Percentiles rank a stretch among this genome's conserved stretches.
Evolutionary conservation across 2,888 invertebrate genomes (phyloP).

Genomic region (Drepana falcataria): DNA sequence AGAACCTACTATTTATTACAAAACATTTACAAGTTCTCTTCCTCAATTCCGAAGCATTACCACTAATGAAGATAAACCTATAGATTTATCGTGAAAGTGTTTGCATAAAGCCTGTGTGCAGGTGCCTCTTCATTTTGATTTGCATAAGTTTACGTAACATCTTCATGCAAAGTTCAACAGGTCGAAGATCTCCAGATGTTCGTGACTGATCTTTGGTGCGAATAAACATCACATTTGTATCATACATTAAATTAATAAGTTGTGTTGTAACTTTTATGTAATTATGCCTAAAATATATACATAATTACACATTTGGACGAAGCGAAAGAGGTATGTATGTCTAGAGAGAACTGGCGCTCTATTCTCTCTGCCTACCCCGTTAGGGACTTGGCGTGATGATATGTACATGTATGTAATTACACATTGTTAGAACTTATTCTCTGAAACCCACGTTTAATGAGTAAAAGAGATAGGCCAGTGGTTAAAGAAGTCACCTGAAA

Average conservation of each 20-base stretch:
- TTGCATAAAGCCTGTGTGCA: constrained; percentile 47
- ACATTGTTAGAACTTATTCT: no score
- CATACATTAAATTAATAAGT: neutral
- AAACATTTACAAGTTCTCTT: constrained; percentile 4
- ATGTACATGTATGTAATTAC: no score
- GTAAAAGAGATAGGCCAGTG: no score
- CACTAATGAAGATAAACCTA: constrained; percentile 20
- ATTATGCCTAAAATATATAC: neutral
- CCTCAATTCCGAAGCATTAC: constrained; percentile 25
- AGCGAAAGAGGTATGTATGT: no score
- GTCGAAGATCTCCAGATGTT: constrained; percentile 35
- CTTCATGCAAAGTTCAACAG: constrained; percentile 59
- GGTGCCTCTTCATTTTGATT: constrained; percentile 58
- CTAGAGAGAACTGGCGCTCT: no score
- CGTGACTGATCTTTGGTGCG: constrained; percentile 20
- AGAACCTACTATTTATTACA: neutral
- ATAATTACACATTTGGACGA: no score
- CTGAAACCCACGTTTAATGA: no score
- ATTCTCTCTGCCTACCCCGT: no score
- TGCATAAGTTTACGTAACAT: constrained; percentile 61
- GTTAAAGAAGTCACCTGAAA: no score
- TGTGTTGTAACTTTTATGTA: neutral
- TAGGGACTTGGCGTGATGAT: no score
- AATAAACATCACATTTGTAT: neutral
- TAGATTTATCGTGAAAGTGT: constrained; percentile 59